phyloP scores from a whole-genome alignment of 2,113 vertebrate species.

The Dasypus novemcinctus region DNA sequence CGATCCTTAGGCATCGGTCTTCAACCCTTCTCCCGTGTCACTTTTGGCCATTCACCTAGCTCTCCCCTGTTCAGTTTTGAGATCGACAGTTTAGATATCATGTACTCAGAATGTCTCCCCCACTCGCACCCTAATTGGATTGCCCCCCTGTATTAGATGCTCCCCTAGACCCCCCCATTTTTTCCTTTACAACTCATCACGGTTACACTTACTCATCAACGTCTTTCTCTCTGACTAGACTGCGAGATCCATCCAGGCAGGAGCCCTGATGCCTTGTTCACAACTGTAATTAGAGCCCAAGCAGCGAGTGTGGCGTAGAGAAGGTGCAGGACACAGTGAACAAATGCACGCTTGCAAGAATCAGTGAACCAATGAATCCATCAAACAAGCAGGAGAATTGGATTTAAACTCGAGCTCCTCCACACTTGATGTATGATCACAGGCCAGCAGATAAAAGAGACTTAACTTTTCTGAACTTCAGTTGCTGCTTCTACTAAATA shows the following conservation, averaged over 20 bases:
- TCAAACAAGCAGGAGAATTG: neutral
- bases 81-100: neutral
- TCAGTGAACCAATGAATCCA: neutral
- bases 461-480: constrained; percentile 14
- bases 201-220: neutral
- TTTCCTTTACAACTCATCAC: neutral
- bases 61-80: neutral
- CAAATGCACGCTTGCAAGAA: neutral
- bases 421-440: neutral
- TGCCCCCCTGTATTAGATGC: neutral
- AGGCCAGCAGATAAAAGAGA: neutral
- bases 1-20: neutral
- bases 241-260: neutral
- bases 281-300: neutral
- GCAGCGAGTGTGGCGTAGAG: neutral
- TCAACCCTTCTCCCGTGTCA: neutral
- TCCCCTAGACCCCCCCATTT: neutral
- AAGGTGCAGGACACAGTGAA: neutral
- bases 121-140: neutral
- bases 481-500: neutral
- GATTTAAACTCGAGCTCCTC: neutral
- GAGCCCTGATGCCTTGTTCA: too few species aligned
- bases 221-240: neutral
- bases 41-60: neutral
- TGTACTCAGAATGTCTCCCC: neutral